phyloP scores from a whole-genome alignment of 2,113 vertebrate genomes.

The Nesogale talazaci region DNA sequence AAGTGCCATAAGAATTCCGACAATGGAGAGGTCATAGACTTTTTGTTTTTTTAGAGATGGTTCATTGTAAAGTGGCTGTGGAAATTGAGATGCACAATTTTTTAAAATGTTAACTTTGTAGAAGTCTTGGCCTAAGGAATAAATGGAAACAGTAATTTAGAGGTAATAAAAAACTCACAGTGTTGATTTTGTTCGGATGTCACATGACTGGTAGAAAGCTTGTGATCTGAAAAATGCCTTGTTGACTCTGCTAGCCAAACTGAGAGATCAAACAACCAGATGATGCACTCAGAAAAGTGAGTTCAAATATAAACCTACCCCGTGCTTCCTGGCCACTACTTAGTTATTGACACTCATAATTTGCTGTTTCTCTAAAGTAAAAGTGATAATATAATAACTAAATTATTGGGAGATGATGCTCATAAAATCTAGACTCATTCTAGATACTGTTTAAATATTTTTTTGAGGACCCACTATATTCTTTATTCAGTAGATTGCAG shows the following conservation, averaged over 20 bases:
- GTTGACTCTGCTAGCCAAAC: background rate
- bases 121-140: background rate
- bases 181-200: background rate
- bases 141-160: background rate
- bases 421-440: background rate
- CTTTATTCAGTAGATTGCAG: background rate
- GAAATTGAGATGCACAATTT: background rate
- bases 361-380: background rate
- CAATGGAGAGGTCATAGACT: background rate
- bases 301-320: background rate
- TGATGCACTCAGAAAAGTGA: background rate
- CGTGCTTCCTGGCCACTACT: no score
- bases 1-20: background rate
- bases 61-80: background rate
- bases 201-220: background rate
- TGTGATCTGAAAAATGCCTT: background rate
- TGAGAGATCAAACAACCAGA: background rate
- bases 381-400: background rate
- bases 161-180: background rate
- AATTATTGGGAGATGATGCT: background rate
- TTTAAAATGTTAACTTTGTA: background rate
- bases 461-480: background rate
- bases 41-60: background rate
- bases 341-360: background rate
- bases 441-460: background rate